Conservation (phyloP, 2,113 vertebrate species). For the Trachemys scripta region DNA sequence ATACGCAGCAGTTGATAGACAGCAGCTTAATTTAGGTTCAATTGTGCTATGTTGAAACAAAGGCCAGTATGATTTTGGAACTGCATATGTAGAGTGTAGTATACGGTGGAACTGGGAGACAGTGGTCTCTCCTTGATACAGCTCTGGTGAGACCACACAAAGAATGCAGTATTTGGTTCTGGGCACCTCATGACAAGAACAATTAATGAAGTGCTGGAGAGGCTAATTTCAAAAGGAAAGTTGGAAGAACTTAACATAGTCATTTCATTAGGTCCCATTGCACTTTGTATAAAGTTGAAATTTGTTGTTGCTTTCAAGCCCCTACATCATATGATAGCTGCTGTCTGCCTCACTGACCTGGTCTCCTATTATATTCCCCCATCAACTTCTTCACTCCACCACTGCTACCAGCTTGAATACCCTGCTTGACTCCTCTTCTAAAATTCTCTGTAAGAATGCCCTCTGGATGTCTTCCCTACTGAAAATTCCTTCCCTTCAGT, state of each 20-base stretch:
- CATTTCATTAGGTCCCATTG: not conserved
- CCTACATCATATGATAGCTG: not conserved
- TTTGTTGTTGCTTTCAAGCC: not conserved
- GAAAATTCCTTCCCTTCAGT: not conserved
- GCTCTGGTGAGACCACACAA: not conserved
- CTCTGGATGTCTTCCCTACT: not conserved
- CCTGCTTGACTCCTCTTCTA: not conserved
- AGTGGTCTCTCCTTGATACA: not conserved
- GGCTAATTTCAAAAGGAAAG: not conserved
- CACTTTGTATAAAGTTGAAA: not conserved
- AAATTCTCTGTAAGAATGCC: not conserved
- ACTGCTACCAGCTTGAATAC: not conserved
- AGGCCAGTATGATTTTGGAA: not conserved
- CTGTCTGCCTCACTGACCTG: accelerated
- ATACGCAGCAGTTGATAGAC: not conserved
- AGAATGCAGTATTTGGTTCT: not conserved
- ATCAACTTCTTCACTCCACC: not conserved
- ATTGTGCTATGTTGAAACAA: not conserved
- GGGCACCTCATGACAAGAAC: not conserved
- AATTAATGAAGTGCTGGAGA: constrained; percentile 10
- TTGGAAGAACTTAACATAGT: not conserved
- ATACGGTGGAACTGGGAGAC: not conserved
- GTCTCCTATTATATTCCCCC: not conserved
- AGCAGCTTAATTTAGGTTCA: not conserved
- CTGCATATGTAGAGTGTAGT: not conserved